Base-by-base conservation (phyloP, 2,888 invertebrate species). In the Sarcophaga rosellei region DNA sequence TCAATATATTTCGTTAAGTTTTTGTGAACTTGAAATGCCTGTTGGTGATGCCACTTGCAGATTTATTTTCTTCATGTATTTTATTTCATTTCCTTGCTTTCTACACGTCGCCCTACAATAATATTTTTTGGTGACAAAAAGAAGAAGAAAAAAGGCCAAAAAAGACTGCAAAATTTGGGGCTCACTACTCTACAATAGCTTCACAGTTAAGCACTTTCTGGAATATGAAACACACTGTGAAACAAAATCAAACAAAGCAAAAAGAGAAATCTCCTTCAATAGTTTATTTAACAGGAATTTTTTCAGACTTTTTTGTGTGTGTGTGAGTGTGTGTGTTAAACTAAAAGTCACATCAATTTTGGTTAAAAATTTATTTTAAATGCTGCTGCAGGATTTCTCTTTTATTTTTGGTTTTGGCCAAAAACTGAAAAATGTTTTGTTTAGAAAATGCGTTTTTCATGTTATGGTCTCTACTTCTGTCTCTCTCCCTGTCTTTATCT, bases 11-110 rank as follows among this genome's bases (percentile, higher is more conserved):
- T 35, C 35, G 35, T 35, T 35, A 35, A 35, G 35, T 35, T 35
- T 35, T 35, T 35, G 2, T 35, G 17, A 79, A 80, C 23, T 44
- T 47, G n/a, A 81, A 81, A 75, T 81, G 84, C 85, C 85, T 85
- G 83, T 62, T 80, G 70, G 85, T 74, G 78, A 66, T 87, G 87
- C 81, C 87, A 87, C 75, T 87, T 78, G 80, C 85, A 85, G 85
- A 74, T 65, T 74, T 68, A 73, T 72, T 83, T 8, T 78, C 45
- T 62, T 23, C 66, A 78, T 77, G 15, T 65, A 53, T 65, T 77
- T 72, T 62, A 45, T 59, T 69, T 65, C 35, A 35, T 10, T 3
- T 53, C 17, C 65, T 63, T 57, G 12, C 35, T 4, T 62, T 68
- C 45, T 44, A 47, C 68, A 62, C 0, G 0, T 35, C 35, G 6